These are phyloP conservation scores for Aethes cnicana DNA, from an alignment of 2,888 invertebrate species.

Conservation along the genomic window DNA sequence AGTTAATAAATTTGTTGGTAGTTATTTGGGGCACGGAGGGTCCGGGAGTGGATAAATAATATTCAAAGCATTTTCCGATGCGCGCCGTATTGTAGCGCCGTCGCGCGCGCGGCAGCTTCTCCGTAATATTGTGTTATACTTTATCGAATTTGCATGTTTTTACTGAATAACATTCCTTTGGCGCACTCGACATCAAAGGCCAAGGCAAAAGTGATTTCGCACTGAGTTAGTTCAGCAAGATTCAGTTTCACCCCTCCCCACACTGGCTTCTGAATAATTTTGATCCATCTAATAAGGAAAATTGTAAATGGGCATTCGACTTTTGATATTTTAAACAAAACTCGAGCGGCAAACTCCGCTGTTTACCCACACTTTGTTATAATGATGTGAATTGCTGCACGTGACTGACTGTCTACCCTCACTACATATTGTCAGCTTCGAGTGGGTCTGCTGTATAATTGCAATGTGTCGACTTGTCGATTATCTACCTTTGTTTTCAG, in stretches of 20 bases:
- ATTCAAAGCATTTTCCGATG: constrained; percentile 56
- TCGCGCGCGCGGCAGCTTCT: constrained; percentile 53
- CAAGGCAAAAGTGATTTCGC: constrained; percentile 80
- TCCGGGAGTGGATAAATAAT: constrained; percentile 51
- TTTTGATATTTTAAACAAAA: constrained; percentile 54
- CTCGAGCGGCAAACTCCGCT: constrained; percentile 31
- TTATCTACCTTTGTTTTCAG: constrained; percentile 20
- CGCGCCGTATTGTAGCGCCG: constrained; percentile 50
- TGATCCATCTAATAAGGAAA: constrained; percentile 70
- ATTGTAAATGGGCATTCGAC: constrained; percentile 73
- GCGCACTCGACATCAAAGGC: constrained; percentile 79
- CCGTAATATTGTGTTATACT: constrained; percentile 81
- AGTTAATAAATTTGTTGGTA: constrained; percentile 23
- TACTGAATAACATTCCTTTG: constrained; percentile 82
- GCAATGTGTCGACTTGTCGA: constrained; percentile 28
- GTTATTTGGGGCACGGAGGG: constrained; percentile 30
- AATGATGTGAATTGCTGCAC: constrained; percentile 44
- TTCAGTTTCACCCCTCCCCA: constrained; percentile 70
- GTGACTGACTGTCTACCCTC: constrained; percentile 36
- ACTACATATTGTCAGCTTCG: constrained; percentile 10
- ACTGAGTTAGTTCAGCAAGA: constrained; percentile 81
- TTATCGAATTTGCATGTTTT: constrained; percentile 83
- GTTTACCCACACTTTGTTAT: constrained; percentile 43
- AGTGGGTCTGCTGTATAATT: constrained; percentile 12
- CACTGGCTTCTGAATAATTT: constrained; percentile 77